Evolutionary conservation across 2,888 invertebrate species (phyloP), one percentile per base, ranked within the genome.

Genomic region (Drosophila falleni): DNA sequence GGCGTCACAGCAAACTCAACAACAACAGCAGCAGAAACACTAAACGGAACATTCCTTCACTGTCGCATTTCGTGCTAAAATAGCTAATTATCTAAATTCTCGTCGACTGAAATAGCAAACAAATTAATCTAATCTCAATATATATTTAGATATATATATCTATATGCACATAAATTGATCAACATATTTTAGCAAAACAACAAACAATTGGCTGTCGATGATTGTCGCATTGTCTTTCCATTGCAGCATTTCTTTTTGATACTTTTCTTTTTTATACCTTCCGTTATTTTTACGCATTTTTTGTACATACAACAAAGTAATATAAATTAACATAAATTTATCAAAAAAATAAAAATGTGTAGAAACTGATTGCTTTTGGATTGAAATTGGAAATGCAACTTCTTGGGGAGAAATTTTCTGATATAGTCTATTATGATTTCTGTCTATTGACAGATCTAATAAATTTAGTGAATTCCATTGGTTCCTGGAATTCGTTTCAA

Each of bases 21-120:
- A 64, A 8, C 56, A 72, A 26, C 62, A 62, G 19, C 64, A 61
- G 26, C 39, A 60, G 35, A 58, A 71, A 31, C 62, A 58, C 29
- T 64, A 68, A 70, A 54, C 49, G 42, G 51, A 73, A 72, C 81
- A 87, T 80, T 87, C 81, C 80, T 23, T 41, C 16, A 51, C 23
- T 50, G 16, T 58, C 49, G 63, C 51, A 59, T 67, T 67, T 75
- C 16, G 44, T 41, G 35, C 23, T 51, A 61, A 15, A 13, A 5
- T 37, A 61, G 54, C 35, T 46, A 60, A 31, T n/a, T 29, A 39
- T 60, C 26, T 47, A 65, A 62, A 74, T 62, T 74, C 33, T 47
- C 33, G 58, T 39, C 49, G 56, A 68, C 59, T 70, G 46, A 68
- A 68, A 68, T 53, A 46, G 49, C 31, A 46, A 59, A 60, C 26